These are phyloP conservation scores for Eulemur mongoz DNA, from an alignment of 2,797 vertebrate species.

Conservation along the genomic window DNA sequence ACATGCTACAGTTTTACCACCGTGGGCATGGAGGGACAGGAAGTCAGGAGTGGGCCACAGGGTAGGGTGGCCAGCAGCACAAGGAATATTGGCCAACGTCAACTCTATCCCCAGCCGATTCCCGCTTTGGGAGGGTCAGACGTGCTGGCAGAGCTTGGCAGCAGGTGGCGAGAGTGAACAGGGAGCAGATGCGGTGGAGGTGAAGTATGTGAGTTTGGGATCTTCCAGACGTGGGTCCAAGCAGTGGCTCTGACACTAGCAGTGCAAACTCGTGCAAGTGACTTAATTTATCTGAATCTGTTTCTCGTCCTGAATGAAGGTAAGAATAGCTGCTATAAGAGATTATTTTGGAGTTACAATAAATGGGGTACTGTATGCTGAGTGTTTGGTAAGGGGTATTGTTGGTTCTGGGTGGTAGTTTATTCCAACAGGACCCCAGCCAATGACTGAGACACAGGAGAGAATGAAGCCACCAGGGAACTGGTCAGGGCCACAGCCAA, in stretches of 20 bases:
- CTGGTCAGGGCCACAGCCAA: not conserved
- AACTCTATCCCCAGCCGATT: not conserved
- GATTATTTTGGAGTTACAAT: not conserved
- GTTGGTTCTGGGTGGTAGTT: not conserved
- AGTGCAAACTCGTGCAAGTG: accelerated
- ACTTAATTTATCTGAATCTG: not conserved
- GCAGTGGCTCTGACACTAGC: accelerated
- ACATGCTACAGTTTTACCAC: not conserved
- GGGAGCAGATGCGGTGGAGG: accelerated
- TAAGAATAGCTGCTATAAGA: not conserved
- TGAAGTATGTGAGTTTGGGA: no score
- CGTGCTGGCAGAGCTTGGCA: not conserved
- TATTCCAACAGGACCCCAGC: no score
- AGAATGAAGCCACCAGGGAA: not conserved
- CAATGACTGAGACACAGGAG: not conserved
- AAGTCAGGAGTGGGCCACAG: not conserved
- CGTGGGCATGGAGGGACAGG: not conserved
- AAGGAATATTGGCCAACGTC: not conserved
- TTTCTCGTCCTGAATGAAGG: not conserved
- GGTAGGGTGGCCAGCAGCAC: not conserved
- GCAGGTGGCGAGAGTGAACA: not conserved
- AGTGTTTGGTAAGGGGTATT: not conserved
- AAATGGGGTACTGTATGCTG: not conserved
- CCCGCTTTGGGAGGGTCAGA: not conserved
- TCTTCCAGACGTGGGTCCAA: not conserved